Evolutionary conservation across 2,797 vertebrate species (phyloP).

Genomic region (Ctenopoma multispine): DNA sequence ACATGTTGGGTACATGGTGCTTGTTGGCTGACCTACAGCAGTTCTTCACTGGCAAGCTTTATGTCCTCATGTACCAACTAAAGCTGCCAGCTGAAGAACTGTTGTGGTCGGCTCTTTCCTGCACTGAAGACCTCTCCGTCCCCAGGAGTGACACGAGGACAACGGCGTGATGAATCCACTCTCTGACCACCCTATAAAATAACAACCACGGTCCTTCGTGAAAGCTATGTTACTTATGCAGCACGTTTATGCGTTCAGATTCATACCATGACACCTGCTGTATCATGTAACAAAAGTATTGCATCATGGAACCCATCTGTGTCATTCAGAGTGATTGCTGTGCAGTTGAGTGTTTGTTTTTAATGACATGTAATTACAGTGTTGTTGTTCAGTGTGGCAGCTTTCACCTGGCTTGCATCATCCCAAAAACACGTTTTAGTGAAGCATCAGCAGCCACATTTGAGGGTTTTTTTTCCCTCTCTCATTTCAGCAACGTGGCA

Average conservation of each 20-base stretch:
- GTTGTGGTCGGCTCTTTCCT: slow-evolving; percentile 96
- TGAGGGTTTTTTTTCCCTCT: background rate
- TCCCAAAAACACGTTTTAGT: slow-evolving; percentile 24
- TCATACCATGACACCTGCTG: slow-evolving; percentile 78
- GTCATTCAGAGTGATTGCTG: slow-evolving; percentile 20
- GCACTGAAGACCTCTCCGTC: slow-evolving; percentile 43
- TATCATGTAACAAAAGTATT: slow-evolving; percentile 77
- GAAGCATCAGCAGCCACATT: slow-evolving; percentile 8
- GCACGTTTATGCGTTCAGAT: slow-evolving; percentile 76
- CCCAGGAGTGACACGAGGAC: slow-evolving; percentile 13
- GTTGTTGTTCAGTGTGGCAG: slow-evolving; percentile 19
- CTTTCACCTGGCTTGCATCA: slow-evolving; percentile 65
- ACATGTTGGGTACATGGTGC: slow-evolving; percentile 37
- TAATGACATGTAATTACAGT: slow-evolving; percentile 33
- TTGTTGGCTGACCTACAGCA: slow-evolving; percentile 95
- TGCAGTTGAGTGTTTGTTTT: slow-evolving; percentile 25
- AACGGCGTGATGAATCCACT: slow-evolving; percentile 3
- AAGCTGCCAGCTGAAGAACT: slow-evolving; percentile 99
- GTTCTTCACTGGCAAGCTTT: slow-evolving; percentile 99
- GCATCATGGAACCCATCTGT: slow-evolving; percentile 54
- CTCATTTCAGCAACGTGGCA: slow-evolving; percentile 4
- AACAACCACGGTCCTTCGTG: background rate
- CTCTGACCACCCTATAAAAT: background rate
- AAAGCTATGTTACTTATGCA: slow-evolving; percentile 75
- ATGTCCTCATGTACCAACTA: slow-evolving; percentile 96